These are phyloP conservation scores for Pseudorectes ferrugineus DNA, from an alignment of 2,113 vertebrate genomes.

Conservation along the genomic window DNA sequence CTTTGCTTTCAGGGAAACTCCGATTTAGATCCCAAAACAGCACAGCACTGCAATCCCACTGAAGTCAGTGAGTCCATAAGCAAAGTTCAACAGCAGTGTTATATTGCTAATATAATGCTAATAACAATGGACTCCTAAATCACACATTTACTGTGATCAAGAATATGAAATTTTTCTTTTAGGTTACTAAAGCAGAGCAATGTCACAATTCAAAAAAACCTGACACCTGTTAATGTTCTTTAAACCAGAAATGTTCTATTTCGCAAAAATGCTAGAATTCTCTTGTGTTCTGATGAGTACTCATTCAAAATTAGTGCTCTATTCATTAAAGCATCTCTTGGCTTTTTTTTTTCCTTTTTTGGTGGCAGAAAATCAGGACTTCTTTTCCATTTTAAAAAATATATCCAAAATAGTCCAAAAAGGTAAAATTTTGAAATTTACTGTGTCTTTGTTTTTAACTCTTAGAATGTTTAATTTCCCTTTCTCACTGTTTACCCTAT, in stretches of 20 bases:
- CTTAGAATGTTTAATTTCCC: background rate
- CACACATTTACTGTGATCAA: background rate
- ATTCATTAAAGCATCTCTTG: background rate
- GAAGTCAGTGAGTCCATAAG: background rate
- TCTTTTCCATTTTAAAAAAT: background rate
- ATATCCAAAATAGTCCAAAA: background rate
- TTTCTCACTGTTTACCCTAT: background rate
- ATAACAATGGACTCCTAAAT: background rate
- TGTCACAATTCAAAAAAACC: background rate
- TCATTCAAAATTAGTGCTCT: conserved; percentile 4
- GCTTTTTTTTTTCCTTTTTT: background rate
- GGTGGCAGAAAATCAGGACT: background rate
- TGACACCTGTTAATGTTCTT: background rate
- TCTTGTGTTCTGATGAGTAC: background rate
- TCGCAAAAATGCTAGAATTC: background rate
- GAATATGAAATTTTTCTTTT: background rate
- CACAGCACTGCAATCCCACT: background rate
- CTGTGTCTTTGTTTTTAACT: background rate
- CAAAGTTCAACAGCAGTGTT: background rate
- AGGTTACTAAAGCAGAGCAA: background rate
- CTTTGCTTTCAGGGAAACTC: background rate
- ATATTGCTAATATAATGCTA: background rate
- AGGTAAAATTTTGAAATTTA: background rate
- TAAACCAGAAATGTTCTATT: background rate
- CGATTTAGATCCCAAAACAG: background rate